A percentile compares a stretch with the other conserved stretches of the same genome.
Conservation (phyloP, 2,888 invertebrate genomes). For the Metellina segmentata region DNA sequence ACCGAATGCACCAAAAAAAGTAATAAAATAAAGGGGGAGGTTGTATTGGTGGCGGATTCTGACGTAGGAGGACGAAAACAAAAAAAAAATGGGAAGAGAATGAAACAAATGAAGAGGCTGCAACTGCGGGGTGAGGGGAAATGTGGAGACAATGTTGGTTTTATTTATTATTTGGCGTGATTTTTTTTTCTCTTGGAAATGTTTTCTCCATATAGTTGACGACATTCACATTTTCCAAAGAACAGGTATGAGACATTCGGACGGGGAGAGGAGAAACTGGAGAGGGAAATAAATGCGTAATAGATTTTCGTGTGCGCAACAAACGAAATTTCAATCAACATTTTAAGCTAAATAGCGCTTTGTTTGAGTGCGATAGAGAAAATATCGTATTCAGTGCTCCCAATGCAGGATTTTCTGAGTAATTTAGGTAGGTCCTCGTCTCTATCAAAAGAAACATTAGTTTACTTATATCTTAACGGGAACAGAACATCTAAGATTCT, state of each 20-base stretch:
- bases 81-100: not conserved
- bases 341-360: no score
- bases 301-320: no score
- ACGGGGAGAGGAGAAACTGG: constrained; percentile 7
- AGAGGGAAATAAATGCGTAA: constrained; percentile 5
- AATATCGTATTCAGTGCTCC: no score
- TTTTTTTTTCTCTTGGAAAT: not conserved
- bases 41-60: constrained; percentile 12
- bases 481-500: no score
- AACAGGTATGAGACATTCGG: constrained; percentile 23
- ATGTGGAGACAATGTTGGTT: constrained; percentile 4
- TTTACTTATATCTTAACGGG: no score
- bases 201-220: constrained; percentile 1
- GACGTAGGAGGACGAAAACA: constrained; percentile 7
- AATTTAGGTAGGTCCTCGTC: no score
- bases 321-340: no score
- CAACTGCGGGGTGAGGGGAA: not conserved
- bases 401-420: no score
- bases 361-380: no score
- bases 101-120: constrained; percentile 26
- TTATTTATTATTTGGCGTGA: constrained; percentile 39
- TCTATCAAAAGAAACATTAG: no score
- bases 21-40: constrained; percentile 19
- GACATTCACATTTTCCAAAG: not conserved
- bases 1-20: constrained; percentile 14